Conservation (phyloP, 2,888 invertebrate genomes). For the Cephus rjabovi region DNA sequence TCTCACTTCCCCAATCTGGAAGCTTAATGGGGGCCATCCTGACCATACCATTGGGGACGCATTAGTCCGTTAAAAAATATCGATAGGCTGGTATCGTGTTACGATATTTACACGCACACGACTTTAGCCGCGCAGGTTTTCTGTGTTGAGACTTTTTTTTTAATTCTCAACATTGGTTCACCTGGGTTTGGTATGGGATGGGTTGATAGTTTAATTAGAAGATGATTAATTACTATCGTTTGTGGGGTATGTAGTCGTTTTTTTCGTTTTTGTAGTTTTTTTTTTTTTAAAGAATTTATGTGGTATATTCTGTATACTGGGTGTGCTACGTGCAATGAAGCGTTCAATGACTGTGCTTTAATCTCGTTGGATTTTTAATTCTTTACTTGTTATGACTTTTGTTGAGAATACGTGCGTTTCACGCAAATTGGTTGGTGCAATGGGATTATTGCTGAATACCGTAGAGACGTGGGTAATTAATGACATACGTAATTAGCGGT, state of each 20-base stretch:
- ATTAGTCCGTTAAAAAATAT: slow-evolving; percentile 5
- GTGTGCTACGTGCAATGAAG: neutral
- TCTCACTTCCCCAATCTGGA: neutral
- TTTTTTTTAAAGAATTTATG: neutral
- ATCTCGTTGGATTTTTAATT: neutral
- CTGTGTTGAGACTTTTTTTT: neutral
- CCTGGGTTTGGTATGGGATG: neutral
- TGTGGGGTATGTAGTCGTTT: neutral
- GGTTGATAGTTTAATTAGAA: neutral
- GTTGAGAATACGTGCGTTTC: neutral
- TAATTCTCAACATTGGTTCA: neutral
- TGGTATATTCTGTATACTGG: neutral
- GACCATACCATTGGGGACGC: neutral
- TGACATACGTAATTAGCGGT: neutral
- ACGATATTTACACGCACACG: neutral
- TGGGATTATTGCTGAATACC: neutral
- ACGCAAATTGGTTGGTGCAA: neutral
- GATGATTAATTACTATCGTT: neutral
- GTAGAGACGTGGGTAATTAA: neutral
- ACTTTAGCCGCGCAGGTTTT: neutral
- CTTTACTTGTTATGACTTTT: neutral
- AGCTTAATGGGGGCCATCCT: neutral
- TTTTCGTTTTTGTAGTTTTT: neutral
- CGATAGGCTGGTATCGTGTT: neutral
- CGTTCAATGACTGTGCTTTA: neutral